Percentiles rank a stretch among this genome's conserved stretches.
Conservation (phyloP, 1,140 invertebrate genomes). For the Atta texana region DNA sequence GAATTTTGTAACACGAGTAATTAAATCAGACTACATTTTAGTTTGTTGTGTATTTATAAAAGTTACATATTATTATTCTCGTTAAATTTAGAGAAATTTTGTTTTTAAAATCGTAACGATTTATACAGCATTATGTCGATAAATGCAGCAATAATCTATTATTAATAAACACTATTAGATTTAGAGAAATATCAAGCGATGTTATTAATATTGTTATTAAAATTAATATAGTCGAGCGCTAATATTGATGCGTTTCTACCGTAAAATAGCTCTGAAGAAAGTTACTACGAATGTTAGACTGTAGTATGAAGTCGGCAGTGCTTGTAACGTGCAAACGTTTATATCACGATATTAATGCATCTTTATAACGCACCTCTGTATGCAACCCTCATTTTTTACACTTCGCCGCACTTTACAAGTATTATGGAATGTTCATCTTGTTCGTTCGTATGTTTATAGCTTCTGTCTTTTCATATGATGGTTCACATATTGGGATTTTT, state of each 20-base stretch:
- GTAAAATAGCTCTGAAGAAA: constrained; percentile 28
- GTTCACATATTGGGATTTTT: not conserved
- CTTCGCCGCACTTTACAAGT: constrained; percentile 38
- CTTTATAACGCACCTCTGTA: constrained; percentile 33
- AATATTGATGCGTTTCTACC: not conserved
- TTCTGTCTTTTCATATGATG: constrained; percentile 28
- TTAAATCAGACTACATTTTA: not conserved
- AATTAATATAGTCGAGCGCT: not conserved
- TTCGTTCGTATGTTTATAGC: constrained; percentile 43
- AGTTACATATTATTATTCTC: not conserved
- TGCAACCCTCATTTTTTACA: constrained; percentile 16
- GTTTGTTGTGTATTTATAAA: not conserved
- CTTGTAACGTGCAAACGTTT: constrained; percentile 31
- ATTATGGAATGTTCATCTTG: constrained; percentile 32
- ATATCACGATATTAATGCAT: constrained; percentile 42
- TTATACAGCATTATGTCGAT: not conserved
- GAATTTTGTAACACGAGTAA: not conserved
- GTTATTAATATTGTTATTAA: not conserved
- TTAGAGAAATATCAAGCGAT: not conserved
- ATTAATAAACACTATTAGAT: not conserved
- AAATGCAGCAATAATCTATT: not conserved
- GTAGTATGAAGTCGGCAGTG: not conserved
- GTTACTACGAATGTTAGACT: constrained; percentile 14
- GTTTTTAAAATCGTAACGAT: not conserved
- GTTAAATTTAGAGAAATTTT: constrained; percentile 5